Base-by-base conservation (phyloP, 2,888 invertebrate genomes). In the Plemyria rubiginata region DNA sequence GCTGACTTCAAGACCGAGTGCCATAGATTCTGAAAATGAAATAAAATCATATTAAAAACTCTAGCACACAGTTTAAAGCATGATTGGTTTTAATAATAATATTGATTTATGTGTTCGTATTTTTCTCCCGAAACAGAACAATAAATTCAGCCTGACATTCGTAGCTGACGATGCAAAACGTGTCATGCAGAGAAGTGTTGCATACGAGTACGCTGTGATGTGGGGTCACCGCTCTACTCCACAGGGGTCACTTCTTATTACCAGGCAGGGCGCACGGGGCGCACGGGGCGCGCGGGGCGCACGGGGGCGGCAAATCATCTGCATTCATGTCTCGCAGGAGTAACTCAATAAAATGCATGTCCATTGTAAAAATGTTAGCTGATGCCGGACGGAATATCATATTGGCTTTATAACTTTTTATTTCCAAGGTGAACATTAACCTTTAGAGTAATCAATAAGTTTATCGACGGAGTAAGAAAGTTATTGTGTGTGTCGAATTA, bases 111-210 rank as follows among this genome's bases (percentile, higher is more conserved):
- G 36, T 38, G 11, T 38, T 38, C 8, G 32, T 32, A 11, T 38
- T 7, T 15, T 29, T 50, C 43, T 22, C 56, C 53, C 56, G 29
- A 52, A 49, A 55, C 55, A 51, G 36, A 38, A 50, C 53, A 49
- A 50, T 40, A 53, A 50, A 49, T 49, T 53, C 41, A 13, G 58
- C 15, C 53, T 28, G 55, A 51, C 52, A 48, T 59, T 52, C 40
- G 51, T 52, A 55, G 52, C 64, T 64, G 64, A 64, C 60, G 60
- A 60, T 48, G 60, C 60, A 63, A 48, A 60, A 45, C 55, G 48
- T 43, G 52, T 55, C 61, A 51, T 38, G 32, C 56, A 46, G 51
- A 52, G 46, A 56, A 40, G 15, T 48, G 54, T 52, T 55, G 51
- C 61, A 55, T 52, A 13, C 22, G 38, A n/a, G n/a, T 6, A n/a